Base-by-base conservation (phyloP, 1,140 invertebrate species). In the Leptopilina boulardi region DNA sequence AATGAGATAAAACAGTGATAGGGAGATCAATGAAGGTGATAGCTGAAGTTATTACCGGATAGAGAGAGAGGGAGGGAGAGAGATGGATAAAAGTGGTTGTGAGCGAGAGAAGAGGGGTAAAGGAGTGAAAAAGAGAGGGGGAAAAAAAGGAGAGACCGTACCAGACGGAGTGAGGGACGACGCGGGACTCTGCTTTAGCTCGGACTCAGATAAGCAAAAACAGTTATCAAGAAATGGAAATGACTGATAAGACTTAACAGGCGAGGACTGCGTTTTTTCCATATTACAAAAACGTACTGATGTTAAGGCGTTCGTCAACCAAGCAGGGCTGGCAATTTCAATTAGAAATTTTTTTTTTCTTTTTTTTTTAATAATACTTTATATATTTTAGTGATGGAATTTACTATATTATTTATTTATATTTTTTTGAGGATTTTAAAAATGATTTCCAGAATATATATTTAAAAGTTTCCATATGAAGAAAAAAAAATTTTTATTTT, bases 171-270 rank as follows among this genome's bases (percentile, higher is more conserved):
- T 66, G 59, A 56, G 82, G 82, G 79, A 78, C 76, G 77, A 66
- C 18, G 74, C 18, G 74, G 73, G 38, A 76, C 77, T 10, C 76
- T 74, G 74, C 82, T 78, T 74, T 80, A 77, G 77, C 85, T 87
- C 84, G 85, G 85, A 87, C 83, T 78, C 82, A 85, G 89, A 91
- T 91, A 90, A 91, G 89, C 89, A 89, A 85, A 88, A 90, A 90
- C 87, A 87, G 89, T 91, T 91, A 91, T 91, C 89, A 89, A 91
- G 89, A 90, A 91, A 91, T 91, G 89, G 89, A 91, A 91, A 91
- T 91, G 88, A 89, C 88, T 90, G 90, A 91, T 91, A 91, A 91
- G 88, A 54, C 54, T 56, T 9, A 77, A 71, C 79, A 77, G n/a
- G 75, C 19, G 75, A 41, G 30, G 76, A 70, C 76, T 74, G 76